These are phyloP conservation scores for Dermochelys coriacea DNA, from an alignment of 2,797 vertebrate genomes.

Conservation along the genomic window DNA sequence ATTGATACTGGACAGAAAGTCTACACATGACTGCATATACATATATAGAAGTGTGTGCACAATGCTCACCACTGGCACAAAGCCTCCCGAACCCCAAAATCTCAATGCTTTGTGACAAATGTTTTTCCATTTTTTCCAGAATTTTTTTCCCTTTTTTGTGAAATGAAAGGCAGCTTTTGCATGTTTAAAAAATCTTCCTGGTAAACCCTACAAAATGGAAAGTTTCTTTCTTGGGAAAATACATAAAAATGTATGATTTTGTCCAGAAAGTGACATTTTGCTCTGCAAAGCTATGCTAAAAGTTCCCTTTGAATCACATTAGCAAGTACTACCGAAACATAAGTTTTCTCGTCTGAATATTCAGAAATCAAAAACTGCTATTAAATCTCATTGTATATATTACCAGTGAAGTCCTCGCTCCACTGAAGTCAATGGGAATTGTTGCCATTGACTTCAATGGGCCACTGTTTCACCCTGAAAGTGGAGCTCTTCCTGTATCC, in stretches of 20 bases:
- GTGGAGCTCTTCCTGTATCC: neutral
- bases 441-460: neutral
- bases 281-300: neutral
- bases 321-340: neutral
- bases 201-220: neutral
- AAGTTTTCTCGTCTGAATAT: neutral
- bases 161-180: neutral
- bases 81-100: neutral
- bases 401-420: neutral
- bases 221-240: neutral
- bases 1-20: neutral
- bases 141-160: neutral
- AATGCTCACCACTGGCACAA: neutral
- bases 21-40: neutral
- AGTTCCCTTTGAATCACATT: neutral
- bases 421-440: neutral
- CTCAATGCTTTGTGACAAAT: neutral
- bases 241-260: neutral
- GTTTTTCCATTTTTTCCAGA: neutral
- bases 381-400: neutral
- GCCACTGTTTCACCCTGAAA: neutral
- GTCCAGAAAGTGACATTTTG: neutral
- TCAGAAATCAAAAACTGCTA: neutral
- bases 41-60: neutral
- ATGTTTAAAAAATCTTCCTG: neutral